Base-by-base conservation (phyloP, 2,888 invertebrate genomes). In the Sphinx pinastri region DNA sequence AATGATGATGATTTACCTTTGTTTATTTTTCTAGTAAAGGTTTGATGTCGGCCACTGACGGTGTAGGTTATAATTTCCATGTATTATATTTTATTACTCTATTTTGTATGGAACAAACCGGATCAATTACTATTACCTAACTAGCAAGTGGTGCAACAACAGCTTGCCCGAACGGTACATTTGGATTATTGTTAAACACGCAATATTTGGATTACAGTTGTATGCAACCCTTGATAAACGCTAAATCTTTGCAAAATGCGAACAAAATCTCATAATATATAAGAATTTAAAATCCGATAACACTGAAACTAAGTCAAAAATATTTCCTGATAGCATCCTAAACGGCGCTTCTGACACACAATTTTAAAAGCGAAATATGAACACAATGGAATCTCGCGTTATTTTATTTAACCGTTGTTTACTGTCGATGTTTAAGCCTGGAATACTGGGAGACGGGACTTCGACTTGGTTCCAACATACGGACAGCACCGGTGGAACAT, bases 351-450 rank as follows among this genome's bases (percentile, higher is more conserved):
- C 63, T 63, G 69, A 69, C 45, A 60, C n/a, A 55, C 60, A 63
- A 54, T 63, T 69, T 63, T 63, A 54, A 38, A 63, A 45, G 59
- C 54, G 54, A 63, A 69, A 63, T 63, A 69, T 69, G 69, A 63
- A 25, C 68, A 68, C 63, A 69, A 69, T 69, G 63, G 54, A 63
- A 69, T 54, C 54, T 60, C 16, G 54, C 45, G 60, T 63, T 69
- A 54, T 69, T 69, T 69, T 63, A 60, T 47, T 59, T 52, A 49
- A 63, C 63, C 63, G 63, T 63, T 63, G 63, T 69, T 69, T 69
- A 69, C 69, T 63, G 54, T 63, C 63, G 60, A 63, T 63, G 45
- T 63, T 54, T 38, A 25, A 52, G 52, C 59, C 31, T 47, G 12
- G 14, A 47, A 63, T 63, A 63, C 63, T 63, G 45, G 47, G 47